Percentiles rank a stretch among this genome's conserved stretches.
Conservation (phyloP, 1,140 invertebrate genomes). For the Xylocopa sonorina region DNA sequence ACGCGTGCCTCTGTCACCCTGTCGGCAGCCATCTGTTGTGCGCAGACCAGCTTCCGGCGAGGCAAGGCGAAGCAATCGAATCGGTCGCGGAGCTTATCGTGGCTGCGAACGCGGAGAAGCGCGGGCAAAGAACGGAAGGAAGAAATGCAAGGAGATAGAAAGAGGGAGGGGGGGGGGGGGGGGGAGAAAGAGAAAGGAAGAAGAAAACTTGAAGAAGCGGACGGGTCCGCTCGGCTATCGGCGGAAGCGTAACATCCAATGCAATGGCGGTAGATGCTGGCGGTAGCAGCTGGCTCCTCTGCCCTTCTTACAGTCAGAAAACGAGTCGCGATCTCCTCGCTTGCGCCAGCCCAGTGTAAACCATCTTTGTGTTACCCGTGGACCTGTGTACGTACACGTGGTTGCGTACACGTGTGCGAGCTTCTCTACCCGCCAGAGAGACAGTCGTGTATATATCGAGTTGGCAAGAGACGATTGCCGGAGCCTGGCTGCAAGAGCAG, state of each 20-base stretch:
- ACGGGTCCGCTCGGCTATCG: conserved; percentile 42
- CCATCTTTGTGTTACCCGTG: not conserved
- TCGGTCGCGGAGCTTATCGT: conserved; percentile 46
- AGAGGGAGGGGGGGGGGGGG: not conserved
- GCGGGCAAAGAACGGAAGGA: conserved; percentile 16
- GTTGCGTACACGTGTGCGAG: not conserved
- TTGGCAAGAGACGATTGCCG: conserved; percentile 43
- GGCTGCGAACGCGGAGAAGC: conserved; percentile 19
- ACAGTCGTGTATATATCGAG: conserved; percentile 56
- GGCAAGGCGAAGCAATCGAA: conserved; percentile 50
- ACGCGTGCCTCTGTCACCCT: conserved; percentile 68
- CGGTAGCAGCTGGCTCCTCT: conserved; percentile 49
- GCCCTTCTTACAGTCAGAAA: conserved; percentile 46
- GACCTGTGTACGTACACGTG: not conserved
- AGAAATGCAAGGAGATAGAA: conserved; percentile 13
- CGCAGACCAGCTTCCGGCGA: conserved; percentile 51
- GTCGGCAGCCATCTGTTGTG: conserved; percentile 63
- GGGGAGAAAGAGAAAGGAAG: conserved; percentile 17
- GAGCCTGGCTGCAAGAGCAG: conserved; percentile 53
- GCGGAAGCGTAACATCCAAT: conserved; percentile 47
- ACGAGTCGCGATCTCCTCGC: conserved; percentile 40
- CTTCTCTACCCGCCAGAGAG: conserved; percentile 6
- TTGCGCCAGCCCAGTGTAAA: conserved; percentile 15
- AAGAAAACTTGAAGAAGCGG: not conserved
- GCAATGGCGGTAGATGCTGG: conserved; percentile 59